phyloP scores from a whole-genome alignment of 2,797 vertebrate species.

The Lophius americanus region DNA sequence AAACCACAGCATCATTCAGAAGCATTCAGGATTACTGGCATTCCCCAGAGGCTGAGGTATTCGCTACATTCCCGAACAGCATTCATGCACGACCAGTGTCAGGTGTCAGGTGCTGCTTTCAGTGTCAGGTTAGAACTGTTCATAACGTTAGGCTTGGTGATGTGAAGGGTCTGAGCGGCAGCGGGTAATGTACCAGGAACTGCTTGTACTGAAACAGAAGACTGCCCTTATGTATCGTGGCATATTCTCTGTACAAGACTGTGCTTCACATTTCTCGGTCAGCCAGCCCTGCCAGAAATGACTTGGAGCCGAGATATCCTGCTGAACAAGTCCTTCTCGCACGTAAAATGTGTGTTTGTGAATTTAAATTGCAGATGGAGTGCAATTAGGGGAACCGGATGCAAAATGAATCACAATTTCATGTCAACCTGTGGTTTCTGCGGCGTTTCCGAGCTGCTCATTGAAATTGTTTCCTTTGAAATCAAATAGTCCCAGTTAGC shows the following conservation, averaged over 20 bases:
- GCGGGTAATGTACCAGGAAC: constrained; percentile 39
- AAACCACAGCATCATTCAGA: constrained; percentile 50
- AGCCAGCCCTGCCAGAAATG: constrained; percentile 59
- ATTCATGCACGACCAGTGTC: constrained; percentile 59
- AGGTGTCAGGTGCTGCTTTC: constrained; percentile 65
- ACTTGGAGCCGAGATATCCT: constrained; percentile 44
- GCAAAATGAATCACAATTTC: constrained; percentile 44
- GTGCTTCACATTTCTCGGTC: constrained; percentile 61
- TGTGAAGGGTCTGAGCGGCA: constrained; percentile 21
- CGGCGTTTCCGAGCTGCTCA: constrained; percentile 31
- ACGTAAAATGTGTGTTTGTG: constrained; percentile 17
- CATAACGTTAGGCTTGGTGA: constrained; percentile 21
- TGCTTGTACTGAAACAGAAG: constrained; percentile 55
- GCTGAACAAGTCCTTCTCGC: constrained; percentile 21
- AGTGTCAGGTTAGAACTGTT: constrained; percentile 38
- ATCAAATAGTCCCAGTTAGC: constrained; percentile 35
- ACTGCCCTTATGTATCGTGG: constrained; percentile 62
- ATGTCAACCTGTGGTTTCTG: constrained; percentile 39
- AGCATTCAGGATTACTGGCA: constrained; percentile 51
- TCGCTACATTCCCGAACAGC: constrained; percentile 53
- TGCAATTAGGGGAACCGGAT: constrained; percentile 33
- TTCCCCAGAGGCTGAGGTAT: constrained; percentile 56
- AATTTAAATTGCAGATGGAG: constrained; percentile 17
- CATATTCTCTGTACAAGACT: constrained; percentile 56
- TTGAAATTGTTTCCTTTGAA: constrained; percentile 50